phyloP scores from a whole-genome alignment of 2,888 invertebrate genomes.

The Chaetogeoica ovagalla region DNA sequence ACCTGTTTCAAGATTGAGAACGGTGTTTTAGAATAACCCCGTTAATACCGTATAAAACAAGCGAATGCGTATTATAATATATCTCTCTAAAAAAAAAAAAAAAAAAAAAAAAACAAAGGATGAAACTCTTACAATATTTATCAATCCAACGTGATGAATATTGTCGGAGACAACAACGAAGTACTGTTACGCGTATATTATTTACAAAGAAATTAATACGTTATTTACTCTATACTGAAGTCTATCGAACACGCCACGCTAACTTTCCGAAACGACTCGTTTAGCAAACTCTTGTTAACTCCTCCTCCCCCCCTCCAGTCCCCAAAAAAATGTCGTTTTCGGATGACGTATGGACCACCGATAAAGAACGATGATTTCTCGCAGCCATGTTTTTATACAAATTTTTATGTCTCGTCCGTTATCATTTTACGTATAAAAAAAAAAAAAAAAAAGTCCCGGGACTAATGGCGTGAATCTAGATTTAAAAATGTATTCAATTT shows the following conservation, averaged over 20 bases:
- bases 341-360: no score
- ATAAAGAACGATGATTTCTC: no score
- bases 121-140: conserved; percentile 39
- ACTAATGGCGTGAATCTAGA: no score
- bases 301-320: no score
- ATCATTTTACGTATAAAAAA: no score
- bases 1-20: not conserved
- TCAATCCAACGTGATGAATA: conserved; percentile 31
- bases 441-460: no score
- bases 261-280: not conserved
- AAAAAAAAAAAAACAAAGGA: not conserved
- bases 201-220: conserved; percentile 17
- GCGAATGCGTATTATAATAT: not conserved
- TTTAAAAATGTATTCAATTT: no score
- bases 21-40: not conserved
- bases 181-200: not conserved
- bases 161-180: conserved; percentile 15
- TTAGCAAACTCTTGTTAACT: not conserved
- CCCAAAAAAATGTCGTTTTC: not conserved
- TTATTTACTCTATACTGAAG: not conserved
- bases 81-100: conserved; percentile 1
- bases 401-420: no score
- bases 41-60: conserved; percentile 31
- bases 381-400: no score
- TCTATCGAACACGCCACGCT: not conserved